phyloP scores from a whole-genome alignment of 2,888 invertebrate species.

The Drosophila pseudotalamancana region DNA sequence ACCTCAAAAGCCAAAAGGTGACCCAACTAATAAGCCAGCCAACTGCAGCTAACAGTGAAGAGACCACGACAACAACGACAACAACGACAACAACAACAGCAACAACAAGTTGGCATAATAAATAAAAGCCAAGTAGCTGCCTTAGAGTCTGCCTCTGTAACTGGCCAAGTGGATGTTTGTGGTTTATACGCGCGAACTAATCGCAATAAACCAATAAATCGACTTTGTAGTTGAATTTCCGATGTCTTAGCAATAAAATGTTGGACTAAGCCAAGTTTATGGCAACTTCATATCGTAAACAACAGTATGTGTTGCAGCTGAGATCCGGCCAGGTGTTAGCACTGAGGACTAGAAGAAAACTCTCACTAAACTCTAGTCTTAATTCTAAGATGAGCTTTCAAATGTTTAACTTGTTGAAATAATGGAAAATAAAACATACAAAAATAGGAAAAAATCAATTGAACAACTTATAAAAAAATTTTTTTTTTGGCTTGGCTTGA shows the following conservation, averaged over 20 bases:
- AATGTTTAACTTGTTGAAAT: too few species aligned
- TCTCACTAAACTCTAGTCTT: too few species aligned
- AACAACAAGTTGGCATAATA: constrained; percentile 72
- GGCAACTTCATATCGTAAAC: neutral
- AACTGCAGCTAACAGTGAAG: constrained; percentile 48
- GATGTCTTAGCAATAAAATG: neutral
- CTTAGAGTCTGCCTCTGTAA: constrained; percentile 61
- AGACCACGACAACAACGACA: constrained; percentile 36
- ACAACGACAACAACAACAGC: constrained; percentile 22
- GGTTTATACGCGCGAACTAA: constrained; percentile 37
- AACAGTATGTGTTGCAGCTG: too few species aligned
- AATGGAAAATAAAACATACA: too few species aligned
- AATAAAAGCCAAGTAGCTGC: constrained; percentile 78
- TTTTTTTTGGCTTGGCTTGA: too few species aligned
- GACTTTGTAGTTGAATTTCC: neutral
- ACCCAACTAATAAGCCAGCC: constrained; percentile 73
- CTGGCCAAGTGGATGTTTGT: constrained; percentile 21
- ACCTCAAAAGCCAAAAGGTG: constrained; percentile 64
- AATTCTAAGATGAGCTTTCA: too few species aligned
- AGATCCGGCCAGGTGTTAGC: too few species aligned
- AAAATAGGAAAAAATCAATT: too few species aligned
- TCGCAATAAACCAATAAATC: constrained; percentile 6
- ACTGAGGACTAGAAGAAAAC: too few species aligned
- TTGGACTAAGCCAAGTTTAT: neutral
- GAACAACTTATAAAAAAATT: too few species aligned